Percentiles rank a stretch among this genome's conserved stretches.
Evolutionary conservation across 2,888 invertebrate genomes (phyloP).

Genomic region (Corbicula japonica): DNA sequence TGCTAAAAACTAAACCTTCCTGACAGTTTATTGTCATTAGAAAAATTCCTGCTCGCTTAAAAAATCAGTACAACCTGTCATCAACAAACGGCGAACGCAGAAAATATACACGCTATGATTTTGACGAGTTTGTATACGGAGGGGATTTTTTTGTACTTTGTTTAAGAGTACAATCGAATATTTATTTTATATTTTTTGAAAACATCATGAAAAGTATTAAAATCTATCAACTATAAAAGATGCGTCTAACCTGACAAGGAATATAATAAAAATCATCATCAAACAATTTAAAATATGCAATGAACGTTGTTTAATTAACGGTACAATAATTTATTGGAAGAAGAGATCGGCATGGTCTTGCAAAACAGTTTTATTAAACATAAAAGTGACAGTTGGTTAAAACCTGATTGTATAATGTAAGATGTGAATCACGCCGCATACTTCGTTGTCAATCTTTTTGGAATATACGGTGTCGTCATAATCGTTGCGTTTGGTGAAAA

Average conservation of each 20-base stretch:
- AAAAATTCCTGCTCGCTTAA: not conserved
- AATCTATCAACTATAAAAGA: slow-evolving; percentile 22
- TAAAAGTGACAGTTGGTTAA: not conserved
- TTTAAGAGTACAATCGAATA: not conserved
- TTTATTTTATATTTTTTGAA: not conserved
- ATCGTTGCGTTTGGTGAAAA: not conserved
- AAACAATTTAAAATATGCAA: slow-evolving; percentile 29
- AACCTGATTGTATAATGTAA: not conserved
- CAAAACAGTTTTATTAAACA: not conserved
- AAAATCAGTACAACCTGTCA: too few species aligned
- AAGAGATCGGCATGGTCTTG: not conserved
- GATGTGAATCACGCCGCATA: not conserved
- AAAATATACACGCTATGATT: not conserved
- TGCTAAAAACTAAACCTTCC: not conserved
- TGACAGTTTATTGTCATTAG: not conserved
- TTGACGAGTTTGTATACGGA: not conserved
- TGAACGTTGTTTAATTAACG: slow-evolving; percentile 26
- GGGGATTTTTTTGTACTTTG: not conserved
- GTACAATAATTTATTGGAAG: slow-evolving; percentile 3
- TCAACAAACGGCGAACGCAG: too few species aligned
- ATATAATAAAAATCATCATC: slow-evolving; percentile 11
- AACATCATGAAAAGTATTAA: slow-evolving; percentile 3
- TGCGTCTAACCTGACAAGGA: slow-evolving; percentile 14
- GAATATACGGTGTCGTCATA: not conserved
- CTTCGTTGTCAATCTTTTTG: not conserved